Evolutionary conservation across 2,113 vertebrate genomes (phyloP).

Genomic region (Hystrix cristata): DNA sequence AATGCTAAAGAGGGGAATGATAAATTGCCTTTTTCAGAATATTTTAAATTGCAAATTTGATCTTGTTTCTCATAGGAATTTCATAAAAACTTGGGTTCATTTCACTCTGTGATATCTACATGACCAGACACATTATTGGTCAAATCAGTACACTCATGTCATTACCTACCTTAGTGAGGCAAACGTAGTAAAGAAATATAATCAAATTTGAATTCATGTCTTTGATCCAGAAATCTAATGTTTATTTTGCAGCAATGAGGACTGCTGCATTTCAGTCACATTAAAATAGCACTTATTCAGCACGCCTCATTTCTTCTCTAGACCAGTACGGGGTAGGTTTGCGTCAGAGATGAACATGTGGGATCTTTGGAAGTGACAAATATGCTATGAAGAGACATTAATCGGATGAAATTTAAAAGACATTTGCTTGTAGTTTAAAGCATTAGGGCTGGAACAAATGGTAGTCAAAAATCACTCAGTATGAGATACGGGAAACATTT

Average conservation of each 20-base stretch:
- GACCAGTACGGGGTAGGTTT: constrained; percentile 68
- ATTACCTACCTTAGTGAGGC: neutral
- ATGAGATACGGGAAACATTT: constrained; percentile 64
- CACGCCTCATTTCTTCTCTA: constrained; percentile 72
- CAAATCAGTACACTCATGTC: neutral
- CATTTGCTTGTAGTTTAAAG: constrained; percentile 81
- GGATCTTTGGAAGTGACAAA: constrained; percentile 82
- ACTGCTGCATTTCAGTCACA: constrained; percentile 61
- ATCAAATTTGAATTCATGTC: neutral
- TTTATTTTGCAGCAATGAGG: constrained; percentile 63
- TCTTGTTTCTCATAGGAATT: constrained; percentile 22
- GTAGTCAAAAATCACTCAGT: constrained; percentile 79
- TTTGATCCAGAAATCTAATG: constrained; percentile 17
- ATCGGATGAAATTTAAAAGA: constrained; percentile 83
- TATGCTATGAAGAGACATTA: constrained; percentile 79
- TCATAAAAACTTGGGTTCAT: neutral
- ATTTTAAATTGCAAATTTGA: neutral
- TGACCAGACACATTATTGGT: neutral
- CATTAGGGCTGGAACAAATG: constrained; percentile 80
- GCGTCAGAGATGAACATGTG: constrained; percentile 65
- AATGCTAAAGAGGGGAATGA: neutral
- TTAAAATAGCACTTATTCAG: constrained; percentile 48
- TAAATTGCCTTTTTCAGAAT: neutral
- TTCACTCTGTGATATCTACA: neutral
- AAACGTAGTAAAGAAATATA: neutral